Percentiles rank a stretch among this genome's conserved stretches.
Conservation (phyloP, 23 tunicate species). For the Phallusia fumigata region DNA sequence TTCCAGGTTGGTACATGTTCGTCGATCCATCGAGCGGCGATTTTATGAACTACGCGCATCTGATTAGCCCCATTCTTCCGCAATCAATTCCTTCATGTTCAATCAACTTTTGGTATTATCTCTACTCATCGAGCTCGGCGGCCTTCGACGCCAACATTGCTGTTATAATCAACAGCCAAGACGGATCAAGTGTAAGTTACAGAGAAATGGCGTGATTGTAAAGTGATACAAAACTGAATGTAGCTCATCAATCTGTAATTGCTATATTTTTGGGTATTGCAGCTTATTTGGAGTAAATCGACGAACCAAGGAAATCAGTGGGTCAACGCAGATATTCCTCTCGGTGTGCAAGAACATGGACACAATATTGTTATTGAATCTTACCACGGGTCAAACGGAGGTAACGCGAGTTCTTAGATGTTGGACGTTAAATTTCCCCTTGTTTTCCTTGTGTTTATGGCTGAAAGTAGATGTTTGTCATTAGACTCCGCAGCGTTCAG, state of each 20-base stretch:
- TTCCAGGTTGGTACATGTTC: slow-evolving; percentile 82
- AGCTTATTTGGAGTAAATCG: slow-evolving; percentile 54
- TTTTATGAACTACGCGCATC: slow-evolving; percentile 82
- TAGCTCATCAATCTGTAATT: no score
- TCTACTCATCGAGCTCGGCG: slow-evolving; percentile 27
- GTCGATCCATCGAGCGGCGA: slow-evolving; percentile 66
- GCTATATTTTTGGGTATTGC: no score
- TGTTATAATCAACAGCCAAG: slow-evolving; percentile 23
- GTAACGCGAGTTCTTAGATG: no score
- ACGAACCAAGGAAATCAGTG: slow-evolving; percentile 50
- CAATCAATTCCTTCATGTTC: slow-evolving; percentile 56
- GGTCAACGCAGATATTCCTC: slow-evolving; percentile 32
- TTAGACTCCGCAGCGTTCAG: no score
- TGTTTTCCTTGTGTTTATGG: no score
- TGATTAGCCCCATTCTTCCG: slow-evolving; percentile 59
- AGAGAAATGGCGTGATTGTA: background rate
- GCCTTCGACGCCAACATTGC: slow-evolving; percentile 60
- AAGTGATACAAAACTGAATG: no score
- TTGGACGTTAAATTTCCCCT: no score
- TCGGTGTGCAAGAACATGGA: slow-evolving; percentile 77
- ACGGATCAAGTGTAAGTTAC: slow-evolving; percentile 41
- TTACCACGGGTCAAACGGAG: slow-evolving; percentile 69
- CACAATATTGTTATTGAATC: slow-evolving; percentile 66
- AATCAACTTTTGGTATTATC: slow-evolving; percentile 70
- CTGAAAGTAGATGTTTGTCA: no score